Evolutionary conservation across 2,888 invertebrate genomes (phyloP).

Genomic region (Netelia virgata): DNA sequence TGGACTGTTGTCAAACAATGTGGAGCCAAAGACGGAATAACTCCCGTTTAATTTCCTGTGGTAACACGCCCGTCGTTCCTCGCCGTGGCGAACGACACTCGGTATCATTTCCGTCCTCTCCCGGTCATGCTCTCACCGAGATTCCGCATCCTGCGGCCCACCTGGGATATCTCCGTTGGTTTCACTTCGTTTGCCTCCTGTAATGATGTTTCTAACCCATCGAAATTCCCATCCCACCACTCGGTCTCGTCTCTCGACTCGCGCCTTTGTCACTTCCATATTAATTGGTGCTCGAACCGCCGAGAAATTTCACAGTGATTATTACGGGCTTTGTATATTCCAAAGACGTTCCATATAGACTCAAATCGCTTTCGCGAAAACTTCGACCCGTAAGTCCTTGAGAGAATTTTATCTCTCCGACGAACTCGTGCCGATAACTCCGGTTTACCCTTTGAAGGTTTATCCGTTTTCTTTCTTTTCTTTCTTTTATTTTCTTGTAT

Average conservation of each 20-base stretch:
- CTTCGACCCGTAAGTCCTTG: background rate
- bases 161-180: conserved; percentile 33
- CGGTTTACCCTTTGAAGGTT: conserved; percentile 24
- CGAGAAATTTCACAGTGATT: background rate
- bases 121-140: conserved; percentile 22
- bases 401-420: background rate
- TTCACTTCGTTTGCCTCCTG: conserved; percentile 34
- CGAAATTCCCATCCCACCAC: conserved; percentile 15
- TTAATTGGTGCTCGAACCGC: conserved; percentile 28
- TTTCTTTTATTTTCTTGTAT: conserved; percentile 11
- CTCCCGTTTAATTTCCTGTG: conserved; percentile 77
- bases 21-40: conserved; percentile 48
- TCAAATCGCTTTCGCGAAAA: background rate
- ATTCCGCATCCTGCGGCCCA: conserved; percentile 37
- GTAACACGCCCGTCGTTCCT: conserved; percentile 69
- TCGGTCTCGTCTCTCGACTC: background rate
- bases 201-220: conserved; percentile 42
- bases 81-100: conserved; percentile 38
- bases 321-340: background rate
- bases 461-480: conserved; percentile 16
- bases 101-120: conserved; percentile 40
- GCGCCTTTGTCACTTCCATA: conserved; percentile 45
- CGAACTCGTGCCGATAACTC: conserved; percentile 15
- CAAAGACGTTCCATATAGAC: conserved; percentile 13
- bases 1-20: conserved; percentile 48